A percentile compares a stretch with the other conserved stretches of the same genome.
phyloP scores from a whole-genome alignment of 1,140 invertebrate genomes.

The Heliconius melpomene region DNA sequence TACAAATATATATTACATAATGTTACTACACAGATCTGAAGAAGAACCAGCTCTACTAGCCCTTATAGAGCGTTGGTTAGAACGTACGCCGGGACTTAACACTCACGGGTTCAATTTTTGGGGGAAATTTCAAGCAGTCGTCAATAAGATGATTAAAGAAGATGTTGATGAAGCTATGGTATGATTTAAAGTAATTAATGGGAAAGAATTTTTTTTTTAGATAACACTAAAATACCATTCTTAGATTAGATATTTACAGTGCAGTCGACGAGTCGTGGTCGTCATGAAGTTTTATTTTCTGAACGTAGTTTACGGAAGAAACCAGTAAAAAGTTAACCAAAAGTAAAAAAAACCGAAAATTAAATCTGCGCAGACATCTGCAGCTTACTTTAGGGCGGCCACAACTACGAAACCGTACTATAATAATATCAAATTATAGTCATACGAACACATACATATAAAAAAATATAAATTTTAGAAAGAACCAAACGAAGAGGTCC shows the following conservation, averaged over 20 bases:
- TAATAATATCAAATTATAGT: too few relatives aligned
- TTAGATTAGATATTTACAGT: too few relatives aligned
- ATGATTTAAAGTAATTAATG: conserved; percentile 15
- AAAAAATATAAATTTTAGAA: conserved; percentile 39
- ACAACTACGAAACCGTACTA: too few relatives aligned
- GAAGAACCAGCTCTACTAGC: conserved; percentile 91
- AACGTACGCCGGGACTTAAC: conserved; percentile 95
- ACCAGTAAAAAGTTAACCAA: too few relatives aligned
- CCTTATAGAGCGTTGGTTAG: conserved; percentile 95
- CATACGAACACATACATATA: neutral
- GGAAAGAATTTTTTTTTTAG: too few relatives aligned
- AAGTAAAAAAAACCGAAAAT: too few relatives aligned
- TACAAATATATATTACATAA: neutral
- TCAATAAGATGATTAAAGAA: conserved; percentile 87
- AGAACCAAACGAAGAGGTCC: conserved; percentile 83
- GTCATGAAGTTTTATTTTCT: too few relatives aligned
- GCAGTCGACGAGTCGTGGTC: too few relatives aligned
- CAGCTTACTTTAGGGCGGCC: too few relatives aligned
- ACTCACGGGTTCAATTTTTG: conserved; percentile 94
- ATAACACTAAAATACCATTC: too few relatives aligned
- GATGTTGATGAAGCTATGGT: conserved; percentile 84
- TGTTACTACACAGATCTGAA: conserved; percentile 83
- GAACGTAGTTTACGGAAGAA: too few relatives aligned
- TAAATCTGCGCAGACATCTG: too few relatives aligned
- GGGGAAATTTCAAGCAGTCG: conserved; percentile 92